These are phyloP conservation scores for Drosophila fulvimacula DNA, from an alignment of 2,888 invertebrate species.

Conservation along the genomic window DNA sequence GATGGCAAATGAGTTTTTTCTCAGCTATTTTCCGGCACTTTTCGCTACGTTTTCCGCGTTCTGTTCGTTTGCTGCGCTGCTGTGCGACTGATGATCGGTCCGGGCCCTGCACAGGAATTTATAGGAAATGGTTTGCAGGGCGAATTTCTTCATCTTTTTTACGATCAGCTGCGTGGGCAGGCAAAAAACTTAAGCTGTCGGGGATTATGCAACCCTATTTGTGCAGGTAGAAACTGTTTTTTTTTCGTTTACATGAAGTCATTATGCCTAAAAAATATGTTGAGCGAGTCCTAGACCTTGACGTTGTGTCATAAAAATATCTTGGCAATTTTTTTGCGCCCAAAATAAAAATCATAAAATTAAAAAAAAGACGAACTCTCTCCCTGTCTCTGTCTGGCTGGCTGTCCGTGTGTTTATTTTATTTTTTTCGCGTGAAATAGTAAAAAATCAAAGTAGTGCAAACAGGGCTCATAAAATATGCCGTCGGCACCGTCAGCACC, in stretches of 20 bases:
- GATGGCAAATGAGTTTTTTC: conserved; percentile 5
- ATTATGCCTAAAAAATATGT: conserved; percentile 69
- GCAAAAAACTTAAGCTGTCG: conserved; percentile 72
- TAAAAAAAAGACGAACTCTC: conserved; percentile 29
- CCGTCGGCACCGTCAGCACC: conserved; percentile 64
- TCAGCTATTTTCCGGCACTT: conserved; percentile 31
- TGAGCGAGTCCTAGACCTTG: conserved; percentile 61
- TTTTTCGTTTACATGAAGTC: conserved; percentile 62
- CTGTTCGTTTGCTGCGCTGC: conserved; percentile 54
- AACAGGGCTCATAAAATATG: conserved; percentile 64
- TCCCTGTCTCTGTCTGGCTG: conserved; percentile 5
- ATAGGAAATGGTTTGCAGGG: conserved; percentile 42
- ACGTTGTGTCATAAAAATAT: conserved; percentile 70
- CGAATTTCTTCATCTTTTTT: conserved; percentile 49
- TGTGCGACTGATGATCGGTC: conserved; percentile 61
- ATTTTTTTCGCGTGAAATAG: conserved; percentile 69
- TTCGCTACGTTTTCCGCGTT: conserved; percentile 44
- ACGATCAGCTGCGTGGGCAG: conserved; percentile 59
- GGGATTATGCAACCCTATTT: conserved; percentile 80
- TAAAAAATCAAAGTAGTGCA: conserved; percentile 80
- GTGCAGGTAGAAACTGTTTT: conserved; percentile 56
- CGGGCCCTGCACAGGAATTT: conserved; percentile 37
- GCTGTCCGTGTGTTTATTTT: conserved; percentile 3
- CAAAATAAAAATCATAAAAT: conserved; percentile 52
- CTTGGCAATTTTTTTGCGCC: conserved; percentile 46